These are phyloP conservation scores for Onychorhynchus coronatus DNA, from an alignment of 2,113 vertebrate genomes.

Conservation along the genomic window DNA sequence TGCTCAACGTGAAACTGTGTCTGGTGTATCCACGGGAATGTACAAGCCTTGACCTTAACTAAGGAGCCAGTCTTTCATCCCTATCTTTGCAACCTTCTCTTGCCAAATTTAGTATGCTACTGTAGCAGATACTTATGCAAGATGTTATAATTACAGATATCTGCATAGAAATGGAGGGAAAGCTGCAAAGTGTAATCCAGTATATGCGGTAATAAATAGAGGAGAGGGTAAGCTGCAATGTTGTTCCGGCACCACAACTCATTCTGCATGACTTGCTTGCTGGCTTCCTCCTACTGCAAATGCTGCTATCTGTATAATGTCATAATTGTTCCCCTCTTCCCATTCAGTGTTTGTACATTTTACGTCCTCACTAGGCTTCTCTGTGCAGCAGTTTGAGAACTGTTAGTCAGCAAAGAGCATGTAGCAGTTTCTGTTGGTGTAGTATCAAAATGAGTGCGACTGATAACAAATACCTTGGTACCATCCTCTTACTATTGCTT, in stretches of 20 bases:
- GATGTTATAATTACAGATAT: not conserved
- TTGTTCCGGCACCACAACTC: not conserved
- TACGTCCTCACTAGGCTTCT: not conserved
- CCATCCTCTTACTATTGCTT: not conserved
- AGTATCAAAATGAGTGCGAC: not conserved
- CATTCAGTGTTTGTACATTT: rapidly evolving
- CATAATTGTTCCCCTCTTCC: not conserved
- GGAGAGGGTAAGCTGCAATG: not conserved
- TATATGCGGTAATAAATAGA: not conserved
- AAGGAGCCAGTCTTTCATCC: not conserved
- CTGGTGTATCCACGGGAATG: not conserved
- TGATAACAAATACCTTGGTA: not conserved
- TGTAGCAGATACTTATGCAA: not conserved
- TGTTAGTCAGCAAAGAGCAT: not conserved
- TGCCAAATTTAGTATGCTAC: not conserved
- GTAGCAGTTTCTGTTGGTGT: not conserved
- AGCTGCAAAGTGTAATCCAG: not conserved
- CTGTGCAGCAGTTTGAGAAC: not conserved
- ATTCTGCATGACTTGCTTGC: not conserved
- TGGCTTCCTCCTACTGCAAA: not conserved
- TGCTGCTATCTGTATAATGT: not conserved
- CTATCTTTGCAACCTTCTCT: not conserved
- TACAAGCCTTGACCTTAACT: not conserved
- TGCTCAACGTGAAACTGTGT: not conserved
- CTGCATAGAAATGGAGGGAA: not conserved